A percentile compares a stretch with the other conserved stretches of the same genome.
These are phyloP conservation scores for Pipra filicauda DNA, from an alignment of 2,113 vertebrate species.

Conservation along the genomic window DNA sequence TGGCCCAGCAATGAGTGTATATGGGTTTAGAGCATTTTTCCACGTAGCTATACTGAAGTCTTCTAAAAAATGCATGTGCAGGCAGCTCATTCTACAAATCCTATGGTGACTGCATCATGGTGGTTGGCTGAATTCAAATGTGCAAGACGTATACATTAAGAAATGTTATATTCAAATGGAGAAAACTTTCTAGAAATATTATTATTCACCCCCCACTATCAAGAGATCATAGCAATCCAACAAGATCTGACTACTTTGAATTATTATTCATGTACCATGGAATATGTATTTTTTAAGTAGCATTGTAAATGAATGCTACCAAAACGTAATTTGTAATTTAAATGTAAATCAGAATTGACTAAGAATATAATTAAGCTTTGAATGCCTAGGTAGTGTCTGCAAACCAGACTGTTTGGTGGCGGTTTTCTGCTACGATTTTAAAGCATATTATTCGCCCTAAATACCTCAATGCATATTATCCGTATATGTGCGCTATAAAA, in stretches of 20 bases:
- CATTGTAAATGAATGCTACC: constrained; percentile 48
- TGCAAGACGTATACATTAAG: background rate
- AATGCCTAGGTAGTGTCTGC: background rate
- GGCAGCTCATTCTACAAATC: background rate
- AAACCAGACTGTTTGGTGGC: background rate
- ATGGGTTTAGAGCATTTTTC: background rate
- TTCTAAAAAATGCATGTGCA: background rate
- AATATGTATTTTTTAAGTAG: constrained; percentile 59
- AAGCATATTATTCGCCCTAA: background rate
- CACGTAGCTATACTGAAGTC: accelerated
- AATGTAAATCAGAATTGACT: constrained; percentile 60
- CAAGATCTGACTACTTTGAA: background rate
- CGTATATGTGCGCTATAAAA: background rate
- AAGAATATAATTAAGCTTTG: constrained; percentile 43
- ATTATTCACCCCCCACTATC: constrained; percentile 18
- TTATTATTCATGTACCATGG: constrained; percentile 44
- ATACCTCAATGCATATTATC: constrained; percentile 2
- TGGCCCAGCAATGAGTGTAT: background rate
- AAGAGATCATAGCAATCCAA: constrained; percentile 15
- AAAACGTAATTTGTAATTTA: constrained; percentile 55
- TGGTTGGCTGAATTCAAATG: background rate
- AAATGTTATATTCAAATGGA: background rate
- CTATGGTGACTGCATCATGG: background rate
- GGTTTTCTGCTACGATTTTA: background rate
- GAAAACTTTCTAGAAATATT: constrained; percentile 32